Base-by-base conservation (phyloP, 2,113 vertebrate genomes). In the Nothocercus nigrocapillus region DNA sequence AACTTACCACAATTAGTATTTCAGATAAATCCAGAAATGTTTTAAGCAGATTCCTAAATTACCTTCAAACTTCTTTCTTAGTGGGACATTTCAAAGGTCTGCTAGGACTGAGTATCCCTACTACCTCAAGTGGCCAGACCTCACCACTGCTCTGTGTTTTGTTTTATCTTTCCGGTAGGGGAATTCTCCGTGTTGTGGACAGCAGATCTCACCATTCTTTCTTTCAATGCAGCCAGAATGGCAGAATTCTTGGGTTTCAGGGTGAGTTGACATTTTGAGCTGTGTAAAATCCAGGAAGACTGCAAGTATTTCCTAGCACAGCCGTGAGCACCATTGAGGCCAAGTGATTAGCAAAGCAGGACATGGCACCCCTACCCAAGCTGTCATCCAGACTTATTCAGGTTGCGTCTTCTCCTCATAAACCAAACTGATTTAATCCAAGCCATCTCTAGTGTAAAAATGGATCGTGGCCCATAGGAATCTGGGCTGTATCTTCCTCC, bases 401-500 rank as follows among this genome's bases (percentile, higher is more conserved):
- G 77, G 90, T 96, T 95, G 85, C 86, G 87, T 84, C 95, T 94
- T 2, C 62, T 75, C 66, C 81, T 78, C 77, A 30, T 42, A 87
- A 89, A 94, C 89, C 86, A 76, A 70, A 32, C 83, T 32, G 68
- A 86, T 73, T 67, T 74, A 64, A 69, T 83, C 94, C 24, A 5
- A 90, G 66, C 77, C 91, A 73, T 89, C 86, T 85, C 74, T 3
- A 0, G 53, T 75, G 84, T 90, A 79, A 90, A 92, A 89, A 4
- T 2, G 70, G 32, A 86, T 88, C 17, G 0, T 72, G 86, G 91
- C 73, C 89, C 92, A 94, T 94, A 91, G 92, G 91, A 95, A 92
- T 74, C 91, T 44, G 38, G 74, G 32, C 62, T 97, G 89, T 94
- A 95, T 94, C 92, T 93, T 85, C 93, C 86, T 92, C 70, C 8